These are phyloP conservation scores for Sebastes flavidus DNA, from an alignment of 2,797 vertebrate genomes.

Conservation along the genomic window DNA sequence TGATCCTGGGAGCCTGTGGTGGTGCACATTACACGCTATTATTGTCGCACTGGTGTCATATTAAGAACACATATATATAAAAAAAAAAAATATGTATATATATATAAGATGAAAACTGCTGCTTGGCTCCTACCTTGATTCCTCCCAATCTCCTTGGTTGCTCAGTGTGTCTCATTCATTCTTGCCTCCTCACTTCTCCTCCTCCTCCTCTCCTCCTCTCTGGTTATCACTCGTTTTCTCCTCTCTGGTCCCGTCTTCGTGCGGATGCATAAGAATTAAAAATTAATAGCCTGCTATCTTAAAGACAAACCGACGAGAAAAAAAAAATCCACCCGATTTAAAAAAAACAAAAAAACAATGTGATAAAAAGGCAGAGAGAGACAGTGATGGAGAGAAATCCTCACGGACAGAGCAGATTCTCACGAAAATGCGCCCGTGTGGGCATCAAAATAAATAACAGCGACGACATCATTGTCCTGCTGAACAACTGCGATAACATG, in stretches of 20 bases:
- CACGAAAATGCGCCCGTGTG: slow-evolving; percentile 67
- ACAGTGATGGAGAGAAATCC: slow-evolving; percentile 53
- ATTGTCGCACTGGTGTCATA: slow-evolving; percentile 36
- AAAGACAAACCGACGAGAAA: slow-evolving; percentile 55
- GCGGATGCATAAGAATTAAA: slow-evolving; percentile 86
- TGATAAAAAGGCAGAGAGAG: slow-evolving; percentile 21
- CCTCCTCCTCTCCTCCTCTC: slow-evolving; percentile 66
- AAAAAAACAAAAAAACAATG: background rate
- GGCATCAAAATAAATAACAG: slow-evolving; percentile 71
- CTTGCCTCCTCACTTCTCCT: slow-evolving; percentile 73
- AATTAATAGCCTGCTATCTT: slow-evolving; percentile 78
- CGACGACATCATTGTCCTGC: slow-evolving; percentile 61
- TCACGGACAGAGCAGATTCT: slow-evolving; percentile 67
- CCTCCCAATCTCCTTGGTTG: slow-evolving; percentile 77
- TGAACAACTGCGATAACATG: slow-evolving; percentile 5
- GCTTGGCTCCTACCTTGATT: slow-evolving; percentile 80
- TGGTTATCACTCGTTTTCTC: slow-evolving; percentile 75
- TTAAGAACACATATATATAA: slow-evolving; percentile 9
- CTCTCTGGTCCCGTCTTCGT: slow-evolving; percentile 80
- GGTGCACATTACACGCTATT: slow-evolving; percentile 42
- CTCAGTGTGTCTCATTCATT: slow-evolving; percentile 83
- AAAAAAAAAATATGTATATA: background rate
- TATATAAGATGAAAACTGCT: slow-evolving; percentile 38
- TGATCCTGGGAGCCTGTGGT: slow-evolving; percentile 16
- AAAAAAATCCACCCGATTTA: slow-evolving; percentile 45